phyloP scores from a whole-genome alignment of 1,140 invertebrate species.

The Drosophila trapezifrons region DNA sequence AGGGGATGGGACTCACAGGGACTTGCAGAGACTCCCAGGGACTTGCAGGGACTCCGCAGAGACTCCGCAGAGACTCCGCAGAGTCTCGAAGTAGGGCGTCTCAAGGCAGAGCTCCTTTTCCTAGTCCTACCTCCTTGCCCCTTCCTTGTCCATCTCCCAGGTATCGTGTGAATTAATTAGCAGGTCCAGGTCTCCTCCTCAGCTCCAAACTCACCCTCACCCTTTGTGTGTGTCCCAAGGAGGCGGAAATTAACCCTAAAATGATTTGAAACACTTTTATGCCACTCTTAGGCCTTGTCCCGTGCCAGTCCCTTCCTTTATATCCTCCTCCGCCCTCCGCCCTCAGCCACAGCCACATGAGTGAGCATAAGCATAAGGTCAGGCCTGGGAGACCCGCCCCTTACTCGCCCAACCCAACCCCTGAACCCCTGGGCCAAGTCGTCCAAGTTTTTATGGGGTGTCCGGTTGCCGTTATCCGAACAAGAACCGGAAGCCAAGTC shows the following conservation, averaged over 20 bases:
- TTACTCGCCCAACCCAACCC: background rate
- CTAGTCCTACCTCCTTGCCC: background rate
- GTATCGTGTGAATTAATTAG: background rate
- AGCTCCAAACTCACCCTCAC: too few species aligned
- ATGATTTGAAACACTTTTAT: constrained; percentile 76
- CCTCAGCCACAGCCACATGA: constrained; percentile 39
- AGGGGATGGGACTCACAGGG: too few species aligned
- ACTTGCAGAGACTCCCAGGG: too few species aligned
- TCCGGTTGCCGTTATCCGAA: constrained; percentile 61
- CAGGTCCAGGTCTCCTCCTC: too few species aligned
- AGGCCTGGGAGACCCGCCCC: constrained; percentile 10
- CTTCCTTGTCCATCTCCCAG: too few species aligned
- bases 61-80: too few species aligned
- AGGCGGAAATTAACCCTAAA: constrained; percentile 75
- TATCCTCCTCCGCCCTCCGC: constrained; percentile 6
- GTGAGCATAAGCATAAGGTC: constrained; percentile 59
- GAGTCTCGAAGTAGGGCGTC: too few species aligned
- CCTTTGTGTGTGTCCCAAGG: constrained; percentile 21
- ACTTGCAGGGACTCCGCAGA: too few species aligned
- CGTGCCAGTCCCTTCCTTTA: too few species aligned
- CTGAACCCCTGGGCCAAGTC: too few species aligned
- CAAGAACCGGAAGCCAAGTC: constrained; percentile 75
- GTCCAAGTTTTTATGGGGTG: constrained; percentile 74
- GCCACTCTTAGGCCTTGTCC: constrained; percentile 47
- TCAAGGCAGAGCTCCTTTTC: too few species aligned